Percentiles rank a stretch among this genome's conserved stretches.
phyloP scores from a whole-genome alignment of 1,140 invertebrate genomes.

The Phymastichus coffea region DNA sequence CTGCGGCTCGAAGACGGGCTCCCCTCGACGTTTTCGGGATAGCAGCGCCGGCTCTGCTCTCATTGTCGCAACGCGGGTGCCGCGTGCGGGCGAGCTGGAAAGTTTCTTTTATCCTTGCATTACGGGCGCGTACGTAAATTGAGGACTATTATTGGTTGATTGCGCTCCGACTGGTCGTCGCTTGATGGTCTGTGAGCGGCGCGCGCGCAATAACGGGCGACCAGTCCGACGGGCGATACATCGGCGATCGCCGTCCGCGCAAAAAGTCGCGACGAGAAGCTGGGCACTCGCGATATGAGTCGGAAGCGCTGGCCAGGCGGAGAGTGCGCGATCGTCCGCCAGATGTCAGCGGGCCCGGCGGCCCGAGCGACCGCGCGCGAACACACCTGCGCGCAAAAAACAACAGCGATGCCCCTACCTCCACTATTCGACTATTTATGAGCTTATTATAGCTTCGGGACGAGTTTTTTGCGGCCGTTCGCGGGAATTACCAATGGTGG shows the following conservation, averaged over 20 bases:
- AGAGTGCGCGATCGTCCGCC: slow-evolving; percentile 2
- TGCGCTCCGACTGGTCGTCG: slow-evolving; percentile 2
- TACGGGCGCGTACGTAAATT: slow-evolving; percentile 24
- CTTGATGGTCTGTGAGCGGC: slow-evolving; percentile 11
- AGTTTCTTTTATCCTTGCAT: slow-evolving; percentile 26
- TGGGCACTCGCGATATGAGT: slow-evolving; percentile 23
- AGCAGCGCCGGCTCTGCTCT: too few relatives aligned
- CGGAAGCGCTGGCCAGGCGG: slow-evolving; percentile 7
- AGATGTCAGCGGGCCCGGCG: slow-evolving; percentile 25
- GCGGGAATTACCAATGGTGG: slow-evolving; percentile 43
- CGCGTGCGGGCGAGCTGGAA: too few relatives aligned
- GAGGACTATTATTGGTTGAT: slow-evolving; percentile 27
- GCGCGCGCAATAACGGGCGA: background rate
- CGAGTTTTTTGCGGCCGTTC: too few relatives aligned
- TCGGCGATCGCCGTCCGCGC: background rate
- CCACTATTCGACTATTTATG: too few relatives aligned
- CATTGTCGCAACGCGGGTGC: too few relatives aligned
- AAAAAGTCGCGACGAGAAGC: slow-evolving; percentile 25
- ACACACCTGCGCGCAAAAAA: too few relatives aligned
- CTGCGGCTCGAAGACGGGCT: too few relatives aligned
- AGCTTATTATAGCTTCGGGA: too few relatives aligned
- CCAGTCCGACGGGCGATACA: background rate
- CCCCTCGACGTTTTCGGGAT: too few relatives aligned
- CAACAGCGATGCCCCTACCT: too few relatives aligned
- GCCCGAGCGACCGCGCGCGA: too few relatives aligned